These are phyloP conservation scores for Tetropium fuscum DNA, from an alignment of 2,888 invertebrate genomes.

Conservation along the genomic window DNA sequence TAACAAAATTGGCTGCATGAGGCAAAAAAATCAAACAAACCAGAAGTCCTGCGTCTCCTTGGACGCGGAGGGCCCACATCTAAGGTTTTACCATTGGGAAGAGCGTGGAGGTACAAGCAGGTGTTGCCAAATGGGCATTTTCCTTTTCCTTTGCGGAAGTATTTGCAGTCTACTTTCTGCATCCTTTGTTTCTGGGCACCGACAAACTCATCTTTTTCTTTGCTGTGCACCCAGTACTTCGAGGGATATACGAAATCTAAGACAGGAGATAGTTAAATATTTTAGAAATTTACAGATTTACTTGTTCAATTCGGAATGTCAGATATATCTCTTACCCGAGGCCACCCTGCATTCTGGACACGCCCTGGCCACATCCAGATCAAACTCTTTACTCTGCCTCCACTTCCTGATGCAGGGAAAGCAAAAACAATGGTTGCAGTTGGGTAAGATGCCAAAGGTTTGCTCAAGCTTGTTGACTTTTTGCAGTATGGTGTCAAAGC, in stretches of 20 bases:
- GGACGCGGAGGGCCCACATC: slow-evolving; percentile 69
- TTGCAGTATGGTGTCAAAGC: slow-evolving; percentile 47
- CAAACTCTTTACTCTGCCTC: slow-evolving; percentile 51
- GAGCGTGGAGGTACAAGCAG: slow-evolving; percentile 83
- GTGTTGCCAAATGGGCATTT: slow-evolving; percentile 87
- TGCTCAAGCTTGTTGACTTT: slow-evolving; percentile 41
- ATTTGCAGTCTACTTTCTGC: slow-evolving; percentile 74
- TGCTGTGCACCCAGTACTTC: slow-evolving; percentile 80
- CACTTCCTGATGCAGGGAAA: slow-evolving; percentile 50
- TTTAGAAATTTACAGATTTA: background rate
- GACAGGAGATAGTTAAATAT: slow-evolving; percentile 8
- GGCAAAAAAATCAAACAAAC: slow-evolving; percentile 16
- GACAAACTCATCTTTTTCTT: slow-evolving; percentile 79
- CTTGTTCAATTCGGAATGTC: no score
- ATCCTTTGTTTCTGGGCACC: slow-evolving; percentile 77
- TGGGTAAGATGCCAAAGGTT: slow-evolving; percentile 50
- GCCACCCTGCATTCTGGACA: slow-evolving; percentile 51
- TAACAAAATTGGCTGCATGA: background rate
- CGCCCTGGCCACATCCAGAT: slow-evolving; percentile 47
- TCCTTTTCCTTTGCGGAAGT: slow-evolving; percentile 80
- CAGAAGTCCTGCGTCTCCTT: slow-evolving; percentile 32
- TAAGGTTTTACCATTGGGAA: slow-evolving; percentile 76
- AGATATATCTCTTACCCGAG: slow-evolving; percentile 48
- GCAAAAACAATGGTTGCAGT: slow-evolving; percentile 53
- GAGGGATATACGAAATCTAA: slow-evolving; percentile 83